A percentile compares a stretch with the other conserved stretches of the same genome.
Conservation (phyloP, 2,888 invertebrate species). For the Nemoura dubitans region DNA sequence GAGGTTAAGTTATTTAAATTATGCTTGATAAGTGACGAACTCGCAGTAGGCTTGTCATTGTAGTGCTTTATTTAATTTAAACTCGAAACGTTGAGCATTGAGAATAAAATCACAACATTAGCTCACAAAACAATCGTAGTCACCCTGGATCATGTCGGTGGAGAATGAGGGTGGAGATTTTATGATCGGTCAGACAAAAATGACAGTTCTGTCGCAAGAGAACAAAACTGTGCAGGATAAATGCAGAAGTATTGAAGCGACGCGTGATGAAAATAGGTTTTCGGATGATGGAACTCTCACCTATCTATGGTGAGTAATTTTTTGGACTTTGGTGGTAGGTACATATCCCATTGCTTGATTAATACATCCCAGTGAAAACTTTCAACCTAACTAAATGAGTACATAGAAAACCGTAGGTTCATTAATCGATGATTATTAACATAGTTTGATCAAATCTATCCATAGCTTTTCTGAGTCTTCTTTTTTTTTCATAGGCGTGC, state of each 20-base stretch:
- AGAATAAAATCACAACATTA: background rate
- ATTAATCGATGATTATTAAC: background rate
- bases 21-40: background rate
- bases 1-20: constrained; percentile 7
- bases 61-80: background rate
- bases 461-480: constrained; percentile 7
- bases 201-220: background rate
- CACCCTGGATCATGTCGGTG: background rate
- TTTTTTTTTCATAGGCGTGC: constrained; percentile 60
- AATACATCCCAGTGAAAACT: background rate
- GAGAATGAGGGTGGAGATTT: background rate
- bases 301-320: constrained; percentile 61
- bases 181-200: background rate
- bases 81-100: background rate
- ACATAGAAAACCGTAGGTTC: too few species aligned
- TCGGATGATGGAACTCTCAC: constrained; percentile 64
- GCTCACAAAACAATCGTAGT: background rate
- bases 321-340: background rate
- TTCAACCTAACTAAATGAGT: background rate
- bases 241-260: background rate
- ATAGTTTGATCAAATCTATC: too few species aligned
- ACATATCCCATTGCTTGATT: too few species aligned
- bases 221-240: background rate
- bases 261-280: constrained; percentile 51
- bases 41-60: background rate